Evolutionary conservation across 2,888 invertebrate species (phyloP), one percentile per base, ranked within the genome.

Genomic region (Lepidochrysops patricia): DNA sequence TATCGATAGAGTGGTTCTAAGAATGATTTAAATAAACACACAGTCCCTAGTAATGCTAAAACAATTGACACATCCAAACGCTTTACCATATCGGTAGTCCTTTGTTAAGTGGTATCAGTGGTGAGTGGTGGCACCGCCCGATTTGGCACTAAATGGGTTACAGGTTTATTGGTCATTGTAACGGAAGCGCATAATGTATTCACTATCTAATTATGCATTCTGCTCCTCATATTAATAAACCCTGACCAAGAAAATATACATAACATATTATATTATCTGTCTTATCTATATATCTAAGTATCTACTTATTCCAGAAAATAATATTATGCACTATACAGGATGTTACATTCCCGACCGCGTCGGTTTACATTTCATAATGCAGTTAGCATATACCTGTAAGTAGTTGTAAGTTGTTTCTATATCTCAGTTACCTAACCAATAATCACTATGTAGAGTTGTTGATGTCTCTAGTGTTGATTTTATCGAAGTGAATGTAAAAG

Each of bases 101-200:
- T 63, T 62, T 65, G 58, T 62, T 37, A 61, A 60, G 61, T 70
- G 64, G 68, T 68, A n/a, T n/a, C n/a, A n/a, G n/a, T n/a, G 72
- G 63, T 70, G 71, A 72, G 68, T 68, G 69, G 64, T 69, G 66
- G 62, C 43, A 63, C 63, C 61, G 62, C 68, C 69, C 69, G 71
- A 72, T 72, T 62, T 64, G 63, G 62, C 72, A 64, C 57, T 74
- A 72, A 74, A 73, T 64, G 73, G 77, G 65, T 68, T 76, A 78
- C 78, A 75, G 79, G 79, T 82, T 81, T 69, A 72, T 76, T 71
- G 71, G 70, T 72, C 69, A 73, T 68, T 72, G 70, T 73, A 72
- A 76, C 74, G 79, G 80, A 77, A 79, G 74, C 73, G 65, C 72
- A 73, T 83, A 80, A 77, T 76, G 72, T 76, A 82, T 82, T 78